Percentiles rank a stretch among this genome's conserved stretches.
These are phyloP conservation scores for Oncorhynchus masou DNA, from an alignment of 2,113 vertebrate species.

Conservation along the genomic window DNA sequence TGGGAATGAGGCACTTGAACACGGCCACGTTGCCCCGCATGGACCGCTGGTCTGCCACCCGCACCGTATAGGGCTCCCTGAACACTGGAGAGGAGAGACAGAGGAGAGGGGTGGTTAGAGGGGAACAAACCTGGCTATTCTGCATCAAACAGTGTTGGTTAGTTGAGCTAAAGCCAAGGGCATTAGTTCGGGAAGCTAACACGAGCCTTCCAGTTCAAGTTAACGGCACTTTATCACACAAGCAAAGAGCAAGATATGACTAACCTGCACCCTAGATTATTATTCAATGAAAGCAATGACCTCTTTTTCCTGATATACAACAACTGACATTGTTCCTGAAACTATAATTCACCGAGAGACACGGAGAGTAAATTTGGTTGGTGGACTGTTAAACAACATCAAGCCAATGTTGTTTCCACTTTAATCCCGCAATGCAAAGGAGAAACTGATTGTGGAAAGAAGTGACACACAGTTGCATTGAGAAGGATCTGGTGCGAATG, in stretches of 20 bases:
- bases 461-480: conserved; percentile 48
- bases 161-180: background rate
- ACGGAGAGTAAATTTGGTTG: conserved; percentile 22
- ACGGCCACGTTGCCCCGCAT: conserved; percentile 99
- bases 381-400: conserved; percentile 39
- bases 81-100: conserved; percentile 72
- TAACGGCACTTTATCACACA: too few relatives aligned
- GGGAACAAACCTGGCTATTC: background rate
- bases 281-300: too few relatives aligned
- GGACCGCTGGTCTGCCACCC: conserved; percentile 98
- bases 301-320: background rate
- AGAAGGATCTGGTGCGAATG: conserved; percentile 53
- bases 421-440: background rate
- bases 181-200: too few relatives aligned
- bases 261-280: too few relatives aligned
- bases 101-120: conserved; percentile 10
- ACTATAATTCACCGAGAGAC: conserved; percentile 8
- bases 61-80: conserved; percentile 99
- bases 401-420: background rate
- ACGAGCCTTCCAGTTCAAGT: too few relatives aligned
- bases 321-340: background rate
- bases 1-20: conserved; percentile 99
- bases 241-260: too few relatives aligned
- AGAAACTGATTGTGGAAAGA: conserved; percentile 36
- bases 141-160: too few relatives aligned